Evolutionary conservation across 2,797 vertebrate genomes (phyloP), one percentile per base, ranked within the genome.

Genomic region (Lepus townsendii): DNA sequence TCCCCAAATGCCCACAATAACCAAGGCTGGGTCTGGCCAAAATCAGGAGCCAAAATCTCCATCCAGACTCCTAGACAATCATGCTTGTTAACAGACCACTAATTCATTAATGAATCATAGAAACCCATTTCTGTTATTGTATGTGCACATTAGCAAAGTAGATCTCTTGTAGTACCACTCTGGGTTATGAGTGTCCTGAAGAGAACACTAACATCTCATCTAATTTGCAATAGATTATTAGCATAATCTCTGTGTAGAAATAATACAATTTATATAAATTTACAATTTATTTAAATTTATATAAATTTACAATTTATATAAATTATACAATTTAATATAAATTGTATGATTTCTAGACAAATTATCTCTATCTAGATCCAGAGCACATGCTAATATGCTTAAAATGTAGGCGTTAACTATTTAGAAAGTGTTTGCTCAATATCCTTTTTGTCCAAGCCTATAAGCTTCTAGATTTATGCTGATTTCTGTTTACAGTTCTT

Each of bases 371-470:
- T 83, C 38, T 66, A 52, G 3, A 3, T 68, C 72, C 32, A 24
- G 2, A 66, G 52, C 24, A 90, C 47, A 69, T 63, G 68, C 35
- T 32, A 3, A 73, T 62, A 54, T 76, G 10, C 80, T 79, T 87
- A 60, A 91, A 38, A 52, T 73, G 68, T 10, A 73, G 20, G 63
- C 63, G 62, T n/a, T 38, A 27, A 30, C 60, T 68, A 63, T 63
- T 93, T 79, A 83, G 77, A 66, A 96, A 54, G 76, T 52, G 73
- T 54, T 75, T 85, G n/a, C 11, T 83, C 13, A 62, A 16, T 11
- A 27, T 42, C 5, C 17, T 86, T 94, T 90, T 24, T 68, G 32
- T 78, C 16, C 42, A 52, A 90, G 32, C 17, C 54, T 78, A 57
- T 38, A 66, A 78, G 42, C 7, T 16, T n/a, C 77, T 72, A 73